phyloP scores from a whole-genome alignment of 1,140 invertebrate genomes.

The Liolophura sinensis region DNA sequence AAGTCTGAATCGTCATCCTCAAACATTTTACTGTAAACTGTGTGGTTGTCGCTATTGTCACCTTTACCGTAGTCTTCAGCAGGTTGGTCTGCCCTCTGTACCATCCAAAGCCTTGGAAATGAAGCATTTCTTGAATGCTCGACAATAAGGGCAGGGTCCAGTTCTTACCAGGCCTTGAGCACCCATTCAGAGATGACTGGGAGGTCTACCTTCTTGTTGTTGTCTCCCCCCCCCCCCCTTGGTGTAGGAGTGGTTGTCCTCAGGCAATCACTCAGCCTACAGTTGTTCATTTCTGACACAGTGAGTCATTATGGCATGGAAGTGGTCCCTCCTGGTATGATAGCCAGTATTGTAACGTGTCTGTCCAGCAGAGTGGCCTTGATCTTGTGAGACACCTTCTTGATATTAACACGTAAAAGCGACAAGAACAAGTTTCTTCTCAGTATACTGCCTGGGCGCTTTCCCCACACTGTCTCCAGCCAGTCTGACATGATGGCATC shows the following conservation, averaged over 20 bases:
- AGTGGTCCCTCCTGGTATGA: conserved; percentile 39
- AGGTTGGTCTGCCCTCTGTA: conserved; percentile 12
- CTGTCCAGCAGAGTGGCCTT: conserved; percentile 5
- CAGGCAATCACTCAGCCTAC: no score
- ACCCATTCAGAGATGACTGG: conserved; percentile 7
- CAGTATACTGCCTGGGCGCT: conserved; percentile 12
- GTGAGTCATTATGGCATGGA: no score
- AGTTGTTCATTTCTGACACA: no score
- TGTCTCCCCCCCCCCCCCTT: neutral
- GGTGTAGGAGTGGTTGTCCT: no score
- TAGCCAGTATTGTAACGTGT: conserved; percentile 8
- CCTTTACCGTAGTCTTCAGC: neutral
- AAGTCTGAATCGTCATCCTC: no score
- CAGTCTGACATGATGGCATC: conserved; percentile 27
- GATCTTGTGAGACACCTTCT: conserved; percentile 6
- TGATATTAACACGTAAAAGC: conserved; percentile 19
- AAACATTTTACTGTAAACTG: no score
- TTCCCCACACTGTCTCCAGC: conserved; percentile 14
- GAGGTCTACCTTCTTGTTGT: no score
- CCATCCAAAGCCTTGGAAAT: conserved; percentile 25
- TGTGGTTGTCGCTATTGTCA: no score
- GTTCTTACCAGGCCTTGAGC: conserved; percentile 8
- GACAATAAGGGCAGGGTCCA: conserved; percentile 9
- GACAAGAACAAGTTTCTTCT: conserved; percentile 19
- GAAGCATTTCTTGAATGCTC: conserved; percentile 22